phyloP scores from a whole-genome alignment of 2,113 vertebrate species.

The Nannospalax galili region DNA sequence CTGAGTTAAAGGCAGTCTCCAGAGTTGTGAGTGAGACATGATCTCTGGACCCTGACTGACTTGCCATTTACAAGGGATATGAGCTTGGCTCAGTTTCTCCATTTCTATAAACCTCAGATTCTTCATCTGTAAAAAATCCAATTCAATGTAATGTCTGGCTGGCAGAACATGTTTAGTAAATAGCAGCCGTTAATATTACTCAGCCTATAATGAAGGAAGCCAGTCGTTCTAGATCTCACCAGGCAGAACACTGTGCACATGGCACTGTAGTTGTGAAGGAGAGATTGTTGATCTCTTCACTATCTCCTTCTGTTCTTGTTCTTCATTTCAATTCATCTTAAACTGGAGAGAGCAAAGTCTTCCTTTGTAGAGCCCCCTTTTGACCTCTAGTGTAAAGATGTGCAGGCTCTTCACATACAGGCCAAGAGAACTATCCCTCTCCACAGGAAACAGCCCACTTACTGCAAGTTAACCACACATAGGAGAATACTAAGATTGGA shows the following conservation, averaged over 20 bases:
- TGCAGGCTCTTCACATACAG: too few species aligned
- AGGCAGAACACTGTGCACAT: background rate
- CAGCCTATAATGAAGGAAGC: background rate
- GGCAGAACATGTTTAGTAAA: background rate
- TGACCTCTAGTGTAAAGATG: background rate
- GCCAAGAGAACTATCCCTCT: too few species aligned
- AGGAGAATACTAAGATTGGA: background rate
- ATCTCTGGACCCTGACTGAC: background rate
- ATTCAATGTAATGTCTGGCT: background rate
- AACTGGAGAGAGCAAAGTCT: background rate
- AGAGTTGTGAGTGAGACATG: background rate
- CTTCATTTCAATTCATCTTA: conserved; percentile 7
- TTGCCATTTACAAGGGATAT: background rate
- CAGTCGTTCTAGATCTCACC: background rate
- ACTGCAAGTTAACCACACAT: fast-evolving
- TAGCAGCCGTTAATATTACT: background rate
- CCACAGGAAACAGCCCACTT: background rate
- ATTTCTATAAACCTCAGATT: background rate
- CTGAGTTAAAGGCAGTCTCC: too few species aligned
- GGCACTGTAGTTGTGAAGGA: background rate
- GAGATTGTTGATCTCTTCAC: background rate
- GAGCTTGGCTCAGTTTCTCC: background rate
- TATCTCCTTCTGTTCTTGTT: background rate
- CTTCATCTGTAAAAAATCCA: background rate
- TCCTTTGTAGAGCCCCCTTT: background rate